Conservation (phyloP, 2,113 vertebrate genomes). For the Oryzias celebensis region DNA sequence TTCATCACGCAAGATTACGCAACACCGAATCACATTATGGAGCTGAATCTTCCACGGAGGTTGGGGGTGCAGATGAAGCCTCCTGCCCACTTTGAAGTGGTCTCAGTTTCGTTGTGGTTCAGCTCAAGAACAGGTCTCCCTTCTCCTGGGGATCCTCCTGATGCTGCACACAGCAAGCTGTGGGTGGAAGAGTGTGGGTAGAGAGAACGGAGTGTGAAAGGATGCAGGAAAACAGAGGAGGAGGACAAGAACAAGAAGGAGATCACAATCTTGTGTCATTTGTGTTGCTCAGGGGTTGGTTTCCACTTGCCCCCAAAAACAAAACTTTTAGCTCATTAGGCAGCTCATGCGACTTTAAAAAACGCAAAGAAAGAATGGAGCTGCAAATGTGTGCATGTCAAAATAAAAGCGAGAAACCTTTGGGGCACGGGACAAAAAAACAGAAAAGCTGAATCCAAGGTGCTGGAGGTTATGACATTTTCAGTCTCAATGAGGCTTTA, state of each 20-base stretch:
- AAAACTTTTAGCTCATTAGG: conserved; percentile 48
- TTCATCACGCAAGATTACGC: conserved; percentile 56
- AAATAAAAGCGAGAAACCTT: conserved; percentile 12
- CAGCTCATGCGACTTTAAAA: conserved; percentile 32
- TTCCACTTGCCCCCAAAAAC: conserved; percentile 19
- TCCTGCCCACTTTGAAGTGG: conserved; percentile 37
- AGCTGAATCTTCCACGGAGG: conserved; percentile 35
- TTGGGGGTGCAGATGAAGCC: conserved; percentile 43
- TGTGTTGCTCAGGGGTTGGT: conserved; percentile 37
- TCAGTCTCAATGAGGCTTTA: conserved; percentile 45
- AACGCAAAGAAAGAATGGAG: conserved; percentile 10
- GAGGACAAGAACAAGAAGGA: conserved; percentile 39
- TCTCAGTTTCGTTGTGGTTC: conserved; percentile 38
- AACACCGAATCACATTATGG: conserved; percentile 55
- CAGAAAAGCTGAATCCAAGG: conserved; percentile 32
- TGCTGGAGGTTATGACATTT: conserved; percentile 62
- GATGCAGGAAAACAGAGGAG: conserved; percentile 28
- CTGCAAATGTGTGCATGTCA: conserved; percentile 9
- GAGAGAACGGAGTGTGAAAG: conserved; percentile 48
- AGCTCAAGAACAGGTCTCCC: conserved; percentile 59
- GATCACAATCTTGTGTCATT: conserved; percentile 45
- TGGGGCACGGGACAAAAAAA: conserved; percentile 20
- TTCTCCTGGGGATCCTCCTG: conserved; percentile 48
- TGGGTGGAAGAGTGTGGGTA: conserved; percentile 40
- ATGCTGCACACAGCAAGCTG: conserved; percentile 41